phyloP scores from a whole-genome alignment of 1,140 invertebrate species.

The Scaptodrosophila lebanonensis region DNA sequence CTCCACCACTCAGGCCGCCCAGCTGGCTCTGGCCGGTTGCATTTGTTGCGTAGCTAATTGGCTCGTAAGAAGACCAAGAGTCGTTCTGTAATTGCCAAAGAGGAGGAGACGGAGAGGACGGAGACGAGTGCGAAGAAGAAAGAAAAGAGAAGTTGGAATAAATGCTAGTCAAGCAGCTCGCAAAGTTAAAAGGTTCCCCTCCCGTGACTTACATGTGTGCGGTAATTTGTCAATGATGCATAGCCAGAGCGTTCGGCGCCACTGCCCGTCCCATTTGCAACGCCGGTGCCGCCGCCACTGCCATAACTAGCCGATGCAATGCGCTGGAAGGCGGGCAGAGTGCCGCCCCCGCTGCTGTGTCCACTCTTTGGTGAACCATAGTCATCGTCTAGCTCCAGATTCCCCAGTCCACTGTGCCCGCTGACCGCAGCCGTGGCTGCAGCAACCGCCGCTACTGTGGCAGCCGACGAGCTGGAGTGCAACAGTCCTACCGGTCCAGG shows the following conservation, averaged over 20 bases:
- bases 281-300: conserved; percentile 36
- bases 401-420: conserved; percentile 38
- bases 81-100: conserved; percentile 49
- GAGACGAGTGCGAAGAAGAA: too few relatives aligned
- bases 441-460: conserved; percentile 16
- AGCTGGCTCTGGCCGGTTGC: conserved; percentile 41
- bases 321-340: conserved; percentile 66
- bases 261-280: conserved; percentile 51
- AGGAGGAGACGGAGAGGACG: too few relatives aligned
- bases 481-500: conserved; percentile 47
- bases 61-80: conserved; percentile 58
- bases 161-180: neutral
- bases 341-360: conserved; percentile 47
- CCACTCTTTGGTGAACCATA: conserved; percentile 66
- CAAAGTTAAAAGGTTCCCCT: neutral
- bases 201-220: conserved; percentile 60
- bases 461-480: conserved; percentile 25
- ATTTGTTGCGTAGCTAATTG: conserved; percentile 49
- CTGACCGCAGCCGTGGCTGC: conserved; percentile 22
- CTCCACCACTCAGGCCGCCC: conserved; percentile 27
- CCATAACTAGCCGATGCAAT: conserved; percentile 35
- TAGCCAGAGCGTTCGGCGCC: conserved; percentile 56
- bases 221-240: conserved; percentile 67
- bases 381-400: conserved; percentile 65
- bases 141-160: conserved; percentile 7